phyloP scores from a whole-genome alignment of 2,797 vertebrate genomes.

The Pachyuromys duprasi region DNA sequence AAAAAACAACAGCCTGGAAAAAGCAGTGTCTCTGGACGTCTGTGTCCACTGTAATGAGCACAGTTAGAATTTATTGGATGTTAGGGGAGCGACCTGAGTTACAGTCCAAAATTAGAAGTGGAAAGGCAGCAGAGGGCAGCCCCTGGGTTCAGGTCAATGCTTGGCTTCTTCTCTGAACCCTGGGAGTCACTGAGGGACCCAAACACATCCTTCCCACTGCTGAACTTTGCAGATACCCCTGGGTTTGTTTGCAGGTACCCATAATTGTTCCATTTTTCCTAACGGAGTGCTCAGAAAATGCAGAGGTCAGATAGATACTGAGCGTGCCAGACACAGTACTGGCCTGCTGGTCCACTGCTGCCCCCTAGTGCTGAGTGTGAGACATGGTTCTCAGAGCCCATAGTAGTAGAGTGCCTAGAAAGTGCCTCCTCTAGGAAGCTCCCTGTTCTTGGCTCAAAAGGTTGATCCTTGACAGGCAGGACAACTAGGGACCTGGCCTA shows the following conservation, averaged over 20 bases:
- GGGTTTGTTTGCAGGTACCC: neutral
- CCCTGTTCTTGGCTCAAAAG: neutral
- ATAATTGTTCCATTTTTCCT: no score
- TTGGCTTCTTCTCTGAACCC: neutral
- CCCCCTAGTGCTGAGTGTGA: neutral
- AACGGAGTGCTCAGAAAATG: neutral
- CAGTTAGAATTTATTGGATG: neutral
- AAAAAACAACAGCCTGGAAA: neutral
- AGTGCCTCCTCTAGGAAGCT: neutral
- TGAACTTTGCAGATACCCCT: neutral
- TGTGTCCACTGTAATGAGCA: neutral
- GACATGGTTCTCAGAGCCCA: neutral
- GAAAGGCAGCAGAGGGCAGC: neutral
- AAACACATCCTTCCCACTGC: neutral
- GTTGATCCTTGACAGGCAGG: no score
- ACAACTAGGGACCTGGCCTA: neutral
- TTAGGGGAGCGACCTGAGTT: neutral
- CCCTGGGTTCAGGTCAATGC: neutral
- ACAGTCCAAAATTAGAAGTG: neutral
- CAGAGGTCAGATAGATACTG: neutral
- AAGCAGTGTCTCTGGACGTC: no score
- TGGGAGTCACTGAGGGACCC: neutral
- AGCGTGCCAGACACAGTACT: no score
- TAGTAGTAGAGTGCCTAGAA: neutral
- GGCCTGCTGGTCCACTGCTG: neutral